Evolutionary conservation across 2,797 vertebrate genomes (phyloP).

Genomic region (Cetoscarus ocellatus): DNA sequence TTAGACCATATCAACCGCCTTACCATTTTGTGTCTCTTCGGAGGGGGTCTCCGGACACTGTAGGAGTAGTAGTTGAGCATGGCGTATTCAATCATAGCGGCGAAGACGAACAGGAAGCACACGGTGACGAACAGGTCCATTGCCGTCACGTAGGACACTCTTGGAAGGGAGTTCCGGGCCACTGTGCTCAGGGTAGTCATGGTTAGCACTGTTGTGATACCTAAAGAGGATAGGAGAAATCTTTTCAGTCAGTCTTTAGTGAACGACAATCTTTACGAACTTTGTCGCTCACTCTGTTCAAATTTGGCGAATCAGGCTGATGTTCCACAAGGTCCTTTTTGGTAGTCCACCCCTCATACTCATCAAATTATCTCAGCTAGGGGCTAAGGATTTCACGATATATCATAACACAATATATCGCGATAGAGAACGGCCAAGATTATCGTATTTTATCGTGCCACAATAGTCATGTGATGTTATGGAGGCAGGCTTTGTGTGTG

Average conservation of each 20-base stretch:
- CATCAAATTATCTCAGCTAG: too few relatives aligned
- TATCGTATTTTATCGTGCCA: too few relatives aligned
- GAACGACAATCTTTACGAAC: too few relatives aligned
- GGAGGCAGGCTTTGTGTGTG: too few relatives aligned
- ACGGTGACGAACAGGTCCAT: slow-evolving; percentile 99
- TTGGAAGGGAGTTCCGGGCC: slow-evolving; percentile 93
- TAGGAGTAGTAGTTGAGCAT: slow-evolving; percentile 96
- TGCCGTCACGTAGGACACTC: slow-evolving; percentile 96
- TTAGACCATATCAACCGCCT: slow-evolving; percentile 7
- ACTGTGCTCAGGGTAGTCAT: slow-evolving; percentile 98
- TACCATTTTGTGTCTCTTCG: slow-evolving; percentile 90
- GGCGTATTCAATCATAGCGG: slow-evolving; percentile 97
- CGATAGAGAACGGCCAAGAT: too few relatives aligned
- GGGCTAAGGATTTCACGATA: too few relatives aligned
- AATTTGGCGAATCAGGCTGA: too few relatives aligned
- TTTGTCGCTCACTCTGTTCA: too few relatives aligned
- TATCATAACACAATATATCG: too few relatives aligned
- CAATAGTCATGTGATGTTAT: too few relatives aligned
- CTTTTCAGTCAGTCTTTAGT: background rate
- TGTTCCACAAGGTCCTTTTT: too few relatives aligned
- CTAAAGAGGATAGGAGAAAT: slow-evolving; percentile 71
- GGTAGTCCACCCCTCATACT: too few relatives aligned
- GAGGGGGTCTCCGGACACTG: slow-evolving; percentile 86
- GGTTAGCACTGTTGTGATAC: slow-evolving; percentile 96
- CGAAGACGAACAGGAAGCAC: slow-evolving; percentile 97